Evolutionary conservation across 2,113 vertebrate species (phyloP).

Genomic region (Lasiurus cinereus): DNA sequence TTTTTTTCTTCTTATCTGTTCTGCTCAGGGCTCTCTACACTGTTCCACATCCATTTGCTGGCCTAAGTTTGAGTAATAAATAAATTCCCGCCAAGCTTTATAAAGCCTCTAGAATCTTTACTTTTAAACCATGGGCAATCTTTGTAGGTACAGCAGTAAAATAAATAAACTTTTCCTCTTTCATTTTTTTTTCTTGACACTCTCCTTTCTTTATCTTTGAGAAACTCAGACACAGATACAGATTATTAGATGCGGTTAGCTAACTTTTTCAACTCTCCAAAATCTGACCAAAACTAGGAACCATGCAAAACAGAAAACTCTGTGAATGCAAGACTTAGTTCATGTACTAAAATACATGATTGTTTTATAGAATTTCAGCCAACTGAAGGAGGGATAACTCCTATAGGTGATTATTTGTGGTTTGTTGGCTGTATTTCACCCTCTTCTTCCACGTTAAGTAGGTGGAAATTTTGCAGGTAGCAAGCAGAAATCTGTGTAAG

Average conservation of each 20-base stretch:
- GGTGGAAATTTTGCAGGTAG: not conserved
- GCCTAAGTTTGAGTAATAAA: not conserved
- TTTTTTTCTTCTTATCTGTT: not conserved
- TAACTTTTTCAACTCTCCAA: not conserved
- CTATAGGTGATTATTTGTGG: not conserved
- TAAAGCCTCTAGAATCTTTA: not conserved
- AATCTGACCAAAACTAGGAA: not conserved
- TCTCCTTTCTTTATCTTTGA: not conserved
- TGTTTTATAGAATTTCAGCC: not conserved
- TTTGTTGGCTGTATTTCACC: not conserved
- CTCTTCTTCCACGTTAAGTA: not conserved
- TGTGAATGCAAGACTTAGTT: not conserved
- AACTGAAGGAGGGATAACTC: not conserved
- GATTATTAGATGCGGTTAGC: not conserved
- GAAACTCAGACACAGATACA: not conserved
- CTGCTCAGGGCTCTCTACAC: not conserved
- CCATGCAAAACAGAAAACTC: not conserved
- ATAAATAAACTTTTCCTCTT: not conserved
- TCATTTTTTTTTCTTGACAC: not conserved
- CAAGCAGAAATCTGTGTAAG: conserved; percentile 14
- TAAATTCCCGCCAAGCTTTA: not conserved
- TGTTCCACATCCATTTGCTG: not conserved
- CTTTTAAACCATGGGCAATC: not conserved
- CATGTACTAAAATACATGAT: not conserved
- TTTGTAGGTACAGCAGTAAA: not conserved